A percentile compares a stretch with the other conserved stretches of the same genome.
Evolutionary conservation across 2,113 vertebrate genomes (phyloP).

Genomic region (Rhinopomastus cyanomelas): DNA sequence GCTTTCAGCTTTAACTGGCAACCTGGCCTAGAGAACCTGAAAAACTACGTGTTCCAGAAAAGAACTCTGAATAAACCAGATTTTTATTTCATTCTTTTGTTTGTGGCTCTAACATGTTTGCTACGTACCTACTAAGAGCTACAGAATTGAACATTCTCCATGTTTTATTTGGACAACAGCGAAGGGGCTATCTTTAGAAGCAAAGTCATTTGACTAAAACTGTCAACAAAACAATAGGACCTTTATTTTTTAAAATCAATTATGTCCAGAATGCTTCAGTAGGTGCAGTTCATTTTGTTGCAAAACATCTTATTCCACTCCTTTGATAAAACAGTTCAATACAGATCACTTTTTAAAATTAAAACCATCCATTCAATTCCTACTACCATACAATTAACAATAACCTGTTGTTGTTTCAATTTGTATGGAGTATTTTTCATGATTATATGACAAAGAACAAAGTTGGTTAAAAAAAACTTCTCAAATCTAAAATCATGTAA

Average conservation of each 20-base stretch:
- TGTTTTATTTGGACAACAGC: neutral
- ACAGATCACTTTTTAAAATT: neutral
- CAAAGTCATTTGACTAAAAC: neutral
- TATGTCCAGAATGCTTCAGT: neutral
- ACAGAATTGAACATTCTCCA: neutral
- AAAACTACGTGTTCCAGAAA: neutral
- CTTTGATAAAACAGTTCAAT: neutral
- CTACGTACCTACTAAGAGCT: neutral
- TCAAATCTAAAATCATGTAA: neutral
- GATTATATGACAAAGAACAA: neutral
- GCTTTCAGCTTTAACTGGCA: neutral
- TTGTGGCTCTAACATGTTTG: neutral
- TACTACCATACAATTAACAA: neutral
- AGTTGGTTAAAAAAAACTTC: neutral
- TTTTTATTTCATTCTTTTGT: neutral
- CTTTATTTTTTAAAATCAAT: neutral
- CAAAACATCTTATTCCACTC: neutral
- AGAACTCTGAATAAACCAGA: neutral
- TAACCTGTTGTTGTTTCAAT: neutral
- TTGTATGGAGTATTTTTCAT: neutral
- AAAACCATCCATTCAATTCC: neutral
- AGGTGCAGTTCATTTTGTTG: neutral
- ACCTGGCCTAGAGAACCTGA: neutral
- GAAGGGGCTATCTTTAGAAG: neutral
- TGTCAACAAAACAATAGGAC: neutral